Base-by-base conservation (phyloP, 1,140 invertebrate species). In the Ceratosolen solmsi region DNA sequence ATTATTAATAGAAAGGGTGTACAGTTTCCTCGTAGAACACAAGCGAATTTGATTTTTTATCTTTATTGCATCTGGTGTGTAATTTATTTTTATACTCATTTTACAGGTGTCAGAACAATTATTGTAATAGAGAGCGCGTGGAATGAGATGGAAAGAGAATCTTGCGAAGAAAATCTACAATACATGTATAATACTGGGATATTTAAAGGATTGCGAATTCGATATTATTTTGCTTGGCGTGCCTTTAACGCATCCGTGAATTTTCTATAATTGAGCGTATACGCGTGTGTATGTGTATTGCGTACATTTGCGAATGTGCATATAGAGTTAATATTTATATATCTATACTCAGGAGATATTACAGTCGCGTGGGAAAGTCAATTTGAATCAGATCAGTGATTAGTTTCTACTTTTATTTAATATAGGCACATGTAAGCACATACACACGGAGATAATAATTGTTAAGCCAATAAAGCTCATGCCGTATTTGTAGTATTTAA, bases 351-450 rank as follows among this genome's bases (percentile, higher is more conserved):
- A 30, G 9, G 4, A 2, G 33, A 36, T 17, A 20, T 63, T 30
- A 63, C 3, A 30, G 25, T 63, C 25, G 3, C 30, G 63, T 68
- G 63, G 30, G 63, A 68, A 63, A 68, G 13, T 68, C 63, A 68
- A 68, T 68, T n/a, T 68, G 30, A 20, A 33, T 30, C 58, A 63
- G 58, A 30, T 54, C 20, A 54, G 9, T n/a, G 58, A 63, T 3
- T 68, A 20, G 27, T 38, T 68, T 68, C 75, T 49, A 22, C 38
- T 38, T 36, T 68, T 74, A 58, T 72, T 49, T 71, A 56, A 77
- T 38, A 74, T 25, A 56, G 0, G 20, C 51, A 36, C 27, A 30
- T 36, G 49, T n/a, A 54, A 20, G 17, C 33, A 30, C 15, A 20
- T 33, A 22, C 49, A 20, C n/a, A 56, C 46, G n/a, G n/a, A n/a